These are phyloP conservation scores for Philereme vetulata DNA, from an alignment of 2,888 invertebrate genomes.

Conservation along the genomic window DNA sequence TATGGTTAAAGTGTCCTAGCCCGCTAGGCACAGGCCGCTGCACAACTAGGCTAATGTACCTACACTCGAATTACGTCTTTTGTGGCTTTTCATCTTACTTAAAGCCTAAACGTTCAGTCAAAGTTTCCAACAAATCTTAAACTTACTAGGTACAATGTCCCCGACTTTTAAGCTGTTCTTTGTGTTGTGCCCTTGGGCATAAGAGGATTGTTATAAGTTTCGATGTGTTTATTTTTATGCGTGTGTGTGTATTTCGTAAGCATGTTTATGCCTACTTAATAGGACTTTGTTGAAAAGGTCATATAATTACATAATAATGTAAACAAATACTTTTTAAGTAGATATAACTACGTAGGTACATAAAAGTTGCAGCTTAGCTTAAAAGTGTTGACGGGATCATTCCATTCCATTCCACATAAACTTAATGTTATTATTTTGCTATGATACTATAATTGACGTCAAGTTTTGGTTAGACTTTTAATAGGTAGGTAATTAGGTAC, in stretches of 20 bases:
- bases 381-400: no score
- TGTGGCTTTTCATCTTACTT: slow-evolving; percentile 6
- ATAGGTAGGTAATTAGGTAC: slow-evolving; percentile 48
- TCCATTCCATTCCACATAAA: no score
- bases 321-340: slow-evolving; percentile 8
- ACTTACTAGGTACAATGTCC: slow-evolving; percentile 11
- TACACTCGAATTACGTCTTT: slow-evolving; percentile 19
- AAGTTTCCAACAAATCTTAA: slow-evolving; percentile 13
- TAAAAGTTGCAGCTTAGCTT: no score
- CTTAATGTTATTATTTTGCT: no score
- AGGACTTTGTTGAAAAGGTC: slow-evolving; percentile 1
- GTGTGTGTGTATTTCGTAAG: slow-evolving; percentile 1
- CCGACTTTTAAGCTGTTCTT: slow-evolving; percentile 20
- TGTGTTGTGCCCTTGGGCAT: slow-evolving; percentile 13
- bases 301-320: neutral
- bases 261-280: neutral
- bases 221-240: slow-evolving; percentile 6
- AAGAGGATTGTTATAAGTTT: slow-evolving; percentile 19
- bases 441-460: no score
- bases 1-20: slow-evolving; percentile 7
- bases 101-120: slow-evolving; percentile 1
- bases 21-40: slow-evolving; percentile 11
- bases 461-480: no score
- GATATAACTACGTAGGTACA: no score
- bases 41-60: slow-evolving; percentile 23